phyloP scores from a whole-genome alignment of 2,888 invertebrate species.

The Nematopogon swammerdamellus region DNA sequence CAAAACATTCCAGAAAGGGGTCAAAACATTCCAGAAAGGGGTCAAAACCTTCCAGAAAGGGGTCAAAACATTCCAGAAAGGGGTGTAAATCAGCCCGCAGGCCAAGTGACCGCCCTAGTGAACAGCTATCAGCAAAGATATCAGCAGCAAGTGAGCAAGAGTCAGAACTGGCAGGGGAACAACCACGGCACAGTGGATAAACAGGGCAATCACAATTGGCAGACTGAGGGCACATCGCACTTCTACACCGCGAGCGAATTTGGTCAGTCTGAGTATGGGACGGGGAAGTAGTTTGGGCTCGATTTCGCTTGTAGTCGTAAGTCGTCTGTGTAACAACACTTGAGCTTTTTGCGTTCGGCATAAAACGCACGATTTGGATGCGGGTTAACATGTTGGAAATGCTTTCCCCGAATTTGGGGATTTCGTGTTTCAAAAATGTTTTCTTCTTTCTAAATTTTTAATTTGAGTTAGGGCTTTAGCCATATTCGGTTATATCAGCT shows the following conservation, averaged over 20 bases:
- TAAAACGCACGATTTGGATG: too few species aligned
- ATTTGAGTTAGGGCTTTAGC: too few species aligned
- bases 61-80: constrained; percentile 1
- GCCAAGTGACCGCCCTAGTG: constrained; percentile 31
- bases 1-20: constrained; percentile 20
- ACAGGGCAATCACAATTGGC: not conserved
- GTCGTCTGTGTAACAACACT: not conserved
- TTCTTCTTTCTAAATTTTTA: too few species aligned
- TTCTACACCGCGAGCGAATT: constrained; percentile 42
- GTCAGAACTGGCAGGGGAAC: constrained; percentile 22
- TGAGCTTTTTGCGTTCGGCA: too few species aligned
- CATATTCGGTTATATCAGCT: too few species aligned
- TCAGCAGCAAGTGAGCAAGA: constrained; percentile 17
- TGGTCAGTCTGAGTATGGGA: constrained; percentile 28
- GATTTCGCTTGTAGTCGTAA: not conserved
- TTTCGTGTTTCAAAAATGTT: too few species aligned
- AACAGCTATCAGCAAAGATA: constrained; percentile 39
- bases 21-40: constrained; percentile 12
- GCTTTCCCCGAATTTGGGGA: too few species aligned
- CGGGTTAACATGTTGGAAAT: too few species aligned
- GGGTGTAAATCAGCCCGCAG: constrained; percentile 4
- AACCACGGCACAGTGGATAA: constrained; percentile 1
- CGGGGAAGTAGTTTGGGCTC: not conserved
- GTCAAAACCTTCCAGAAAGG: not conserved
- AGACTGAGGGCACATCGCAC: constrained; percentile 36